Evolutionary conservation across 2,888 invertebrate genomes (phyloP).

Genomic region (Cynaeus angustus): DNA sequence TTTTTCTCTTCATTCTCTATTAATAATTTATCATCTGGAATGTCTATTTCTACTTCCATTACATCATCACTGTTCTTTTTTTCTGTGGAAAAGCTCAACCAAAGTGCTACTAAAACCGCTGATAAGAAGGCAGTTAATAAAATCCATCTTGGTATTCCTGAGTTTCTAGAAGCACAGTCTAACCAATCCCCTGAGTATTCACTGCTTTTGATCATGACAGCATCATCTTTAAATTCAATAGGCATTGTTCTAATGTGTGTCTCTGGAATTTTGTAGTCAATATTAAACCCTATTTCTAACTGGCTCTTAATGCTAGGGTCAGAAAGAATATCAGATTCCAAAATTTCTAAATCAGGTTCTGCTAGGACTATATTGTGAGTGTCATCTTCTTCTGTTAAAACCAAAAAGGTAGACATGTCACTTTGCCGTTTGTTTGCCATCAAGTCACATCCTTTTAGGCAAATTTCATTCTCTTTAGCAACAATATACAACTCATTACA

Average conservation of each 20-base stretch:
- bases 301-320: conserved; percentile 67
- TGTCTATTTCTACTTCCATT: conserved; percentile 52
- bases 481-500: conserved; percentile 62
- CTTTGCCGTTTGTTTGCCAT: conserved; percentile 62
- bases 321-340: conserved; percentile 65
- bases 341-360: conserved; percentile 63
- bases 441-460: conserved; percentile 61
- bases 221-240: conserved; percentile 57
- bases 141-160: conserved; percentile 72
- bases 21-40: conserved; percentile 55
- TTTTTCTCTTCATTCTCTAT: conserved; percentile 50
- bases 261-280: conserved; percentile 68
- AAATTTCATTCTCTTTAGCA: conserved; percentile 57
- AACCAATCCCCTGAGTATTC: conserved; percentile 64
- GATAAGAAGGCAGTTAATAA: conserved; percentile 70
- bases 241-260: conserved; percentile 69
- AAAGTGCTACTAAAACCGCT: conserved; percentile 71
- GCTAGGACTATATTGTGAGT: conserved; percentile 57
- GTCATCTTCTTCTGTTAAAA: conserved; percentile 53
- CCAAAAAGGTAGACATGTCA: conserved; percentile 53
- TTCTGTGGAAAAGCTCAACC: conserved; percentile 70
- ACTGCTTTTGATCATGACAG: conserved; percentile 32
- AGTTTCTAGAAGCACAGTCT: conserved; percentile 70
- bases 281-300: conserved; percentile 64
- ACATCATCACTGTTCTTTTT: conserved; percentile 54